Conservation (phyloP, 2,113 vertebrate genomes). For the Numenius arquata region DNA sequence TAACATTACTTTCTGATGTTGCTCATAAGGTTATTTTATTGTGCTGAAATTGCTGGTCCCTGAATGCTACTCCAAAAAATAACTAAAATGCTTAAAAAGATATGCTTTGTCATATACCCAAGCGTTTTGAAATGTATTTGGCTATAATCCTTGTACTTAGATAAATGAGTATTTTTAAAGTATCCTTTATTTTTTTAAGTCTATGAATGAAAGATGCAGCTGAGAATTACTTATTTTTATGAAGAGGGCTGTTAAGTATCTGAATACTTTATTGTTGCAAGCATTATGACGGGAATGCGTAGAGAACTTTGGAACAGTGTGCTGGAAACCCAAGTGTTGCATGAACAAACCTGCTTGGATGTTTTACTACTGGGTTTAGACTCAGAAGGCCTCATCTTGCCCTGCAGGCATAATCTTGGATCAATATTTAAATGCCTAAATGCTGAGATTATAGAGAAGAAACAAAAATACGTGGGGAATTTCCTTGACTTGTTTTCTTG, state of each 20-base stretch:
- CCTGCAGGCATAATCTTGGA: not conserved
- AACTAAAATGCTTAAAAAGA: not conserved
- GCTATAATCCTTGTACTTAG: not conserved
- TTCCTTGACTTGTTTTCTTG: constrained; percentile 41
- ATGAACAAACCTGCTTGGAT: not conserved
- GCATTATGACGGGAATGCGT: not conserved
- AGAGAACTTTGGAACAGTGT: not conserved
- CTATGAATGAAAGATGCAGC: not conserved
- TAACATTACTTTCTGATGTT: not conserved
- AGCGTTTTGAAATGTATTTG: not conserved
- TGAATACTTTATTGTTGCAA: not conserved
- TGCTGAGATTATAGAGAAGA: not conserved
- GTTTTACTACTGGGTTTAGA: not conserved
- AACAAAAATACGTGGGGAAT: constrained; percentile 26
- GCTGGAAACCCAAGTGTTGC: not conserved
- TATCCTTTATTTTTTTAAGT: not conserved
- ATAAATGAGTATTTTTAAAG: not conserved
- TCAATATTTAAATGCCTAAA: constrained; percentile 27
- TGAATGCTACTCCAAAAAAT: not conserved
- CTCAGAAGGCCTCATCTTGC: not conserved
- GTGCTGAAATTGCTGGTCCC: not conserved
- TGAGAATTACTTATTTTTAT: not conserved
- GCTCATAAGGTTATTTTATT: not conserved
- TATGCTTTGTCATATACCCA: not conserved
- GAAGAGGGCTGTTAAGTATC: not conserved